These are phyloP conservation scores for Chelonus insularis DNA, from an alignment of 1,140 invertebrate genomes.

Conservation along the genomic window DNA sequence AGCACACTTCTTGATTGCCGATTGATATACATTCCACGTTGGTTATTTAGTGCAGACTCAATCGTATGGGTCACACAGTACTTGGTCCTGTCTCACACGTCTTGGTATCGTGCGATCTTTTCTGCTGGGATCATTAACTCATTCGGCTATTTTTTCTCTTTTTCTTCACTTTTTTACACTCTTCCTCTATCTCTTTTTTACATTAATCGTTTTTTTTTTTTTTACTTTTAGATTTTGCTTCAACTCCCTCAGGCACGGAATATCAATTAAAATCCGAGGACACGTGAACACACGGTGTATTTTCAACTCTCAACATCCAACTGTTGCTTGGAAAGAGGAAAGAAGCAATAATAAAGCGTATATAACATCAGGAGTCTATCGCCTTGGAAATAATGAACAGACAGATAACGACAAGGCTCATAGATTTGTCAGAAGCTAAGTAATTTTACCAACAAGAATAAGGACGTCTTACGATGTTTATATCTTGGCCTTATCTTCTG, in stretches of 20 bases:
- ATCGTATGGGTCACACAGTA: constrained; percentile 10
- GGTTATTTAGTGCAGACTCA: neutral
- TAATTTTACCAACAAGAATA: neutral
- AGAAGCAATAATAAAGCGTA: constrained; percentile 28
- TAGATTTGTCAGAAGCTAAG: neutral
- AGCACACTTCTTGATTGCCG: constrained; percentile 6
- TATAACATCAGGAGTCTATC: constrained; percentile 19
- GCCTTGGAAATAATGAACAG: neutral
- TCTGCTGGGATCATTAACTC: constrained; percentile 37
- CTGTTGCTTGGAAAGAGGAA: constrained; percentile 15
- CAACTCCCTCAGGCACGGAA: constrained; percentile 29
- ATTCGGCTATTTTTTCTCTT: constrained; percentile 2
- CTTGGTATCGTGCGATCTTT: constrained; percentile 11
- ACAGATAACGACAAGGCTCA: neutral
- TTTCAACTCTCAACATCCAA: constrained; percentile 11
- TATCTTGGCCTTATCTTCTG: neutral
- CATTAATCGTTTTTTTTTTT: neutral
- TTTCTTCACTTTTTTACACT: neutral
- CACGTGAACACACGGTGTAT: constrained; percentile 16
- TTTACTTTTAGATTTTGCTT: constrained; percentile 19
- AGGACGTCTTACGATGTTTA: neutral
- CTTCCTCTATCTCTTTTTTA: neutral
- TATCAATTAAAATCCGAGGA: constrained; percentile 43
- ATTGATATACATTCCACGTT: constrained; percentile 7
- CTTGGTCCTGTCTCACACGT: constrained; percentile 12